Percentiles rank a stretch among this genome's conserved stretches.
These are phyloP conservation scores for Diceros bicornis DNA, from an alignment of 2,797 vertebrate species.

Conservation along the genomic window DNA sequence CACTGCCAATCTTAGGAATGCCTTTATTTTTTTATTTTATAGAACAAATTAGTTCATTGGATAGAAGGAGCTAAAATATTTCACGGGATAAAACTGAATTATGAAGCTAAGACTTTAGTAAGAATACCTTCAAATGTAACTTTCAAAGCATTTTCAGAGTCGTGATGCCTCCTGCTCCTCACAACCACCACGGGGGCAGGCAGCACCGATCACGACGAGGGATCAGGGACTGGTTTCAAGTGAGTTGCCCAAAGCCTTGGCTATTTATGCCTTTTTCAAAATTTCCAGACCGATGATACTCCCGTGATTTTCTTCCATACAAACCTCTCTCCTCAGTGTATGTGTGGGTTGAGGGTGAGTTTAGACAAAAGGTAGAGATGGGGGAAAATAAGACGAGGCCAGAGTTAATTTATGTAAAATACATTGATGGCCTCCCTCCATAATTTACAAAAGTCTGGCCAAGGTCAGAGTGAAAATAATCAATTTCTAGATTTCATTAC, in stretches of 20 bases:
- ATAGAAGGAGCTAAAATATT: not conserved
- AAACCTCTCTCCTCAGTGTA: conserved; percentile 22
- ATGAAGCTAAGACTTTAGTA: not conserved
- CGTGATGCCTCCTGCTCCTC: not conserved
- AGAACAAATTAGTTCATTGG: conserved; percentile 22
- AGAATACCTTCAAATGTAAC: not conserved
- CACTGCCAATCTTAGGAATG: conserved; percentile 41
- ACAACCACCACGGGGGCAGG: not conserved
- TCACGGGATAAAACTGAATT: not conserved
- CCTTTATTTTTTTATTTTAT: conserved; percentile 18
- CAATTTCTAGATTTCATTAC: conserved; percentile 63
- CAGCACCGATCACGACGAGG: not conserved
- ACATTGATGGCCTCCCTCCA: not conserved
- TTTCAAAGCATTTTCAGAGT: conserved; percentile 9
- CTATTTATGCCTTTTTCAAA: conserved; percentile 13
- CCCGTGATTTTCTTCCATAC: not conserved
- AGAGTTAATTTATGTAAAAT: conserved; percentile 58
- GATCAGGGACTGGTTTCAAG: not conserved
- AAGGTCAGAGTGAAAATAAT: conserved; percentile 53
- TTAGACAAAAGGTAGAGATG: conserved; percentile 3
- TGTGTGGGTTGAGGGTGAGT: not conserved
- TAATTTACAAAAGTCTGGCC: conserved; percentile 35
- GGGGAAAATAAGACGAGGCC: not conserved
- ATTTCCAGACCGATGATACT: not conserved
- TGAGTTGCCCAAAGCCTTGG: not conserved